These are phyloP conservation scores for Hemichromis elongatus DNA, from an alignment of 2,113 vertebrate species.

Conservation along the genomic window DNA sequence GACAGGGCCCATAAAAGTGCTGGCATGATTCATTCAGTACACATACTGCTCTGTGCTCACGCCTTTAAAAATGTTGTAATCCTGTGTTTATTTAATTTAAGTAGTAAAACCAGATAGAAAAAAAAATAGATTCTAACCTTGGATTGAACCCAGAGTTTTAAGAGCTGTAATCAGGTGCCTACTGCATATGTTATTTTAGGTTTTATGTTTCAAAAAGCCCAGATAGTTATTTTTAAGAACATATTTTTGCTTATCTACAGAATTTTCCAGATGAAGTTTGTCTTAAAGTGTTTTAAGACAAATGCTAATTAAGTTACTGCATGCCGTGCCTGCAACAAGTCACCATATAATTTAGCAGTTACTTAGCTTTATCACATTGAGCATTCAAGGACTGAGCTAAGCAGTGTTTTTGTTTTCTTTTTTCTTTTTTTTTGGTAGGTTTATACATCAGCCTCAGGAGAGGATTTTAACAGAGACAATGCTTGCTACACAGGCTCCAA, in stretches of 20 bases:
- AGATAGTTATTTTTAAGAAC: not conserved
- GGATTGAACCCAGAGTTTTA: not conserved
- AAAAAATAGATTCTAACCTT: slow-evolving; percentile 5
- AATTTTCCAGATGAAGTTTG: not conserved
- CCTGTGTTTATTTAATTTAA: slow-evolving; percentile 32
- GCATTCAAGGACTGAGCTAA: not conserved
- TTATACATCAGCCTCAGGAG: slow-evolving; percentile 85
- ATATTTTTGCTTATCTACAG: not conserved
- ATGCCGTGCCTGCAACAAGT: not conserved
- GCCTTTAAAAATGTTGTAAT: slow-evolving; percentile 4
- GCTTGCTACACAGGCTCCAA: slow-evolving; percentile 81
- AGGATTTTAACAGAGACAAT: slow-evolving; percentile 87
- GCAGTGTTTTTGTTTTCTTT: not conserved
- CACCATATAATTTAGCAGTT: not conserved
- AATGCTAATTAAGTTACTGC: not conserved
- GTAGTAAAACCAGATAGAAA: slow-evolving; percentile 17
- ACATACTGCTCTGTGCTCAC: not conserved
- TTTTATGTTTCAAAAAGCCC: not conserved
- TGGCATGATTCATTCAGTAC: slow-evolving; percentile 9
- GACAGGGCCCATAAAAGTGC: not conserved
- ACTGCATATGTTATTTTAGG: not conserved
- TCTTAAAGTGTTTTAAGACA: not conserved
- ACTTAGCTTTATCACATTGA: not conserved
- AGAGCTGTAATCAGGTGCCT: not conserved
- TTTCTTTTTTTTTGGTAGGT: slow-evolving; percentile 71